phyloP scores from a whole-genome alignment of 92 coral and sea anemone genomes.

The Muricea muricata region DNA sequence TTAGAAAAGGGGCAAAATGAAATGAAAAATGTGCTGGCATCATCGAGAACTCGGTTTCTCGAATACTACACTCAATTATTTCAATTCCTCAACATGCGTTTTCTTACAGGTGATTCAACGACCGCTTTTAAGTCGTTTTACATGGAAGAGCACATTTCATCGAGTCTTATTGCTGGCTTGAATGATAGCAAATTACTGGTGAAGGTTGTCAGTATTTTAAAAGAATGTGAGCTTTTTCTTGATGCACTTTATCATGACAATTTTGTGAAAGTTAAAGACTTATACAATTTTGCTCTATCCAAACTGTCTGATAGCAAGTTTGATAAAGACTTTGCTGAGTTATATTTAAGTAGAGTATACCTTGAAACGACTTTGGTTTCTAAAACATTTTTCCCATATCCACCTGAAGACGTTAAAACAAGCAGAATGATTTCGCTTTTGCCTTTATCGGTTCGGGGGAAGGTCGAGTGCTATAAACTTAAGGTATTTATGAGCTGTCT shows the following conservation, averaged over 20 bases:
- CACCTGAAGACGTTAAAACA: not conserved
- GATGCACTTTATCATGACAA: not conserved
- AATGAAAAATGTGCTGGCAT: not conserved
- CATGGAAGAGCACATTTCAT: constrained; percentile 26
- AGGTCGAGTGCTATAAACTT: constrained; percentile 36
- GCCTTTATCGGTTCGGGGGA: constrained; percentile 13
- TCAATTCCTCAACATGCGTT: constrained; percentile 26
- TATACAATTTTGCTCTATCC: constrained; percentile 30
- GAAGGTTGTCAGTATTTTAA: not conserved
- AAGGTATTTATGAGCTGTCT: constrained; percentile 20
- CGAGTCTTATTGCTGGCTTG: constrained; percentile 26
- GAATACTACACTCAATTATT: not conserved
- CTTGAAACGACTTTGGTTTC: not conserved
- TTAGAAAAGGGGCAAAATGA: constrained; percentile 37
- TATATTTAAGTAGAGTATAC: constrained; percentile 29
- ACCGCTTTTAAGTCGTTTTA: constrained; percentile 24
- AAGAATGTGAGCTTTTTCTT: constrained; percentile 29
- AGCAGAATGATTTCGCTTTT: not conserved
- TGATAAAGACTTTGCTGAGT: not conserved
- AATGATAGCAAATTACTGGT: not conserved
- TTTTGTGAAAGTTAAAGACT: not conserved
- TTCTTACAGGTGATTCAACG: constrained; percentile 30
- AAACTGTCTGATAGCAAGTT: not conserved
- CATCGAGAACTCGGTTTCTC: not conserved
- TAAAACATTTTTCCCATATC: not conserved